Evolutionary conservation across 2,888 invertebrate species (phyloP).

Genomic region (Heliconius aoede): DNA sequence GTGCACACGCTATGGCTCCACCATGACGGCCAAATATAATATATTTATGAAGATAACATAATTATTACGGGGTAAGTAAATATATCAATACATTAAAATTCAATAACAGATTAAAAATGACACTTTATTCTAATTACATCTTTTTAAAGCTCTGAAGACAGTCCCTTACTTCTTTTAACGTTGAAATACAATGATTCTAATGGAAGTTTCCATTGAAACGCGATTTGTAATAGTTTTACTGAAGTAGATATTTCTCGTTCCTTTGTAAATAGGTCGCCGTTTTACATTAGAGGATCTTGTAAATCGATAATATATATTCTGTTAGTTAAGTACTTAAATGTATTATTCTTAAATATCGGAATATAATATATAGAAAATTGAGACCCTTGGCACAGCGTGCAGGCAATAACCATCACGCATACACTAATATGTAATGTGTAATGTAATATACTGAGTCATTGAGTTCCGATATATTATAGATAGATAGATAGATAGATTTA

Average conservation of each 20-base stretch:
- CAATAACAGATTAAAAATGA: neutral
- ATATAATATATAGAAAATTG: neutral
- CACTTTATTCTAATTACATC: neutral
- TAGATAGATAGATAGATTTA: too few relatives aligned
- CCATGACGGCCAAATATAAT: too few relatives aligned
- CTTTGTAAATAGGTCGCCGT: slow-evolving; percentile 8
- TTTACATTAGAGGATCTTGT: neutral
- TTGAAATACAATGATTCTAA: slow-evolving; percentile 25
- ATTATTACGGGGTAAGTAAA: too few relatives aligned
- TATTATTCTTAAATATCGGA: neutral
- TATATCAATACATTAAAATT: too few relatives aligned
- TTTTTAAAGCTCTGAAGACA: slow-evolving; percentile 12
- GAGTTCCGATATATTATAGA: too few relatives aligned
- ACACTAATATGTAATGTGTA: neutral
- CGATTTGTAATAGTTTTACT: slow-evolving; percentile 29
- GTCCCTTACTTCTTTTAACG: slow-evolving; percentile 8
- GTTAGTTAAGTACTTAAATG: neutral
- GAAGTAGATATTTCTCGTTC: slow-evolving; percentile 25
- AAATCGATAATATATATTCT: neutral
- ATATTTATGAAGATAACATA: too few relatives aligned
- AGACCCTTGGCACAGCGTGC: neutral
- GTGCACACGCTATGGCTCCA: too few relatives aligned
- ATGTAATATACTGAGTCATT: neutral
- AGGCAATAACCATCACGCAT: too few relatives aligned
- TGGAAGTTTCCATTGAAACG: slow-evolving; percentile 19